Base-by-base conservation (phyloP, 2,888 invertebrate species). In the Pardosa pseudoannulata region DNA sequence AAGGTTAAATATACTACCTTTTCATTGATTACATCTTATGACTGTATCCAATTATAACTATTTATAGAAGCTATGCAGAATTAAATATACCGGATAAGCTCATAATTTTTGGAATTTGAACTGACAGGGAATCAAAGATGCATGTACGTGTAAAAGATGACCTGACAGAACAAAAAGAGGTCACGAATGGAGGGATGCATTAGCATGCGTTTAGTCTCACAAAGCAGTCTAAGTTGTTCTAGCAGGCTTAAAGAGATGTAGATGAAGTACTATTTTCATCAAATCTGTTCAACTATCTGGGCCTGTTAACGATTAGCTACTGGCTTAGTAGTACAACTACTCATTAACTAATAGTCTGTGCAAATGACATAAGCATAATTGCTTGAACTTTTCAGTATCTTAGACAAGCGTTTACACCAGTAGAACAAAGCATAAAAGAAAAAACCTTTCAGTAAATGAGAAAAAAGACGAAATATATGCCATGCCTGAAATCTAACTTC, bases 81-180 rank as follows among this genome's bases (percentile, higher is more conserved):
- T 78, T 68, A n/a, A 16, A 50, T 56, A 46, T 78, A 5, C 68
- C 27, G 31, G 7, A 78, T 3, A 68, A 78, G 32, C 36, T 68
- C 7, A 19, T 64, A 29, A 64, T 23, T 36, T 31, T 72, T 19
- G 19, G n/a, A n/a, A n/a, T n/a, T 9, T 5, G 46, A 0, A n/a
- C 16, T 29, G 36, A 29, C 0, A 50, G n/a, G 1, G 41, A 50
- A 50, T 23, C 39, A 0, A 6, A 19, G 36, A 6, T 19, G 0
- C 19, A 0, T 13, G 13, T 39, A 0, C 32, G 0, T 11, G 11
- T 70, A 1, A 36, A 39, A 39, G 70, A 27, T 36, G 13, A 23
- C 3, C 13, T 70, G 9, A 23, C 39, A 19, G 23, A 70, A 39
- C 39, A 0, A 32, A 31, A 32, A 9, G 2, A 67, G 7, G 32